Conservation (phyloP, 2,797 vertebrate genomes). For the Anisognathus igniventris region DNA sequence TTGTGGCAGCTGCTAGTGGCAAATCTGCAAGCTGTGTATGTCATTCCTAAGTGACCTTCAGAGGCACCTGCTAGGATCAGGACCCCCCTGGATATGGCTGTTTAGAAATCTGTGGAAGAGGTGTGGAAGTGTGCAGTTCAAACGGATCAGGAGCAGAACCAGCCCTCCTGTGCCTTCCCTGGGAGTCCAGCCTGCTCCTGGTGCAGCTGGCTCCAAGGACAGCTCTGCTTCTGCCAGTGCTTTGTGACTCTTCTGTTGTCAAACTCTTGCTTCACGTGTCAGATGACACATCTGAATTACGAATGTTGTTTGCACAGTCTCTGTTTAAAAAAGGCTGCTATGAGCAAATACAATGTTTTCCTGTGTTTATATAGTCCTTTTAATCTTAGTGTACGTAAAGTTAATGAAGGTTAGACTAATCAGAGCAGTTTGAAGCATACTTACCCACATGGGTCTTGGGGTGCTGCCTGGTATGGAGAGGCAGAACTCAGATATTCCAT, state of each 20-base stretch:
- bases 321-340: background rate
- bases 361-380: background rate
- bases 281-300: background rate
- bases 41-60: background rate
- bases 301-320: background rate
- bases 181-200: background rate
- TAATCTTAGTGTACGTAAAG: background rate
- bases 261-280: background rate
- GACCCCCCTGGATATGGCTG: background rate
- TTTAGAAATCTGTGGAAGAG: background rate
- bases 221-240: background rate
- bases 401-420: background rate
- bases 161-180: background rate
- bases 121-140: background rate
- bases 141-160: background rate
- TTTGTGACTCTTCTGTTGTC: background rate
- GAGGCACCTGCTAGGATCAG: background rate
- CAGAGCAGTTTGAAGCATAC: background rate
- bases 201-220: background rate
- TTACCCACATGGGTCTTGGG: background rate
- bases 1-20: slow-evolving; percentile 23
- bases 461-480: background rate
- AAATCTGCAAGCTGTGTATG: background rate
- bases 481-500: background rate
- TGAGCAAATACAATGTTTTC: background rate